Base-by-base conservation (phyloP, 2,113 vertebrate genomes). In the Oncorhynchus keta region DNA sequence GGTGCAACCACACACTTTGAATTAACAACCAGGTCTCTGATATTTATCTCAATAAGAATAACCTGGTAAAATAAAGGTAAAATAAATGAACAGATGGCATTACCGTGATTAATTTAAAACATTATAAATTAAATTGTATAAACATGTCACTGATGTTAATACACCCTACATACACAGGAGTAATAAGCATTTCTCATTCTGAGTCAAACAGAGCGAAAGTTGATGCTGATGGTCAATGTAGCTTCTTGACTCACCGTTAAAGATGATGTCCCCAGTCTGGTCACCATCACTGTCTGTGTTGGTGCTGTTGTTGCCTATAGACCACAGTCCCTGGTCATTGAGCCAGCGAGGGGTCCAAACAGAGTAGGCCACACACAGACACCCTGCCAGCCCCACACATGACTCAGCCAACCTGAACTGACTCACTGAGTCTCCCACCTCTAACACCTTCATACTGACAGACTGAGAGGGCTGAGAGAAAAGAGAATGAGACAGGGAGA, bases 271-370 rank as follows among this genome's bases (percentile, higher is more conserved):
- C 49, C 5, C 48, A 0, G 11, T 61, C 76, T 61, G 76, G 30
- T 72, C 80, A 14, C 32, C 57, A 16, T 24, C 69, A 14, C 32
- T 61, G 18, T 26, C 69, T 13, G 86, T 89, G 71, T 70, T 49
- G 30, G 91, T 93, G 80, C 61, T 89, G 72, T 72, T 49, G 28
- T 92, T 93, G 80, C 64, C 75, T 5, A 64, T 35, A 0, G 78
- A 28, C 94, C 93, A 95, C 55, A 94, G 86, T 66, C 94, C 93
- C 26, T 3, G 7, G 2, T 80, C 70, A 13, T 85, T 87, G 55
- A 94, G 80, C 94, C 94, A 95, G 75, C 69, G 82, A 0, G 92
- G 90, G 1, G 87, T 89, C 82, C 88, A 93, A 32, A 94, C 90
- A 0, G 93, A 88, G 0, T 89, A 94, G 70, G 76, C 75, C 73